These are phyloP conservation scores for Cricetomys ansorgei DNA, from an alignment of 2,113 vertebrate genomes.

Conservation along the genomic window DNA sequence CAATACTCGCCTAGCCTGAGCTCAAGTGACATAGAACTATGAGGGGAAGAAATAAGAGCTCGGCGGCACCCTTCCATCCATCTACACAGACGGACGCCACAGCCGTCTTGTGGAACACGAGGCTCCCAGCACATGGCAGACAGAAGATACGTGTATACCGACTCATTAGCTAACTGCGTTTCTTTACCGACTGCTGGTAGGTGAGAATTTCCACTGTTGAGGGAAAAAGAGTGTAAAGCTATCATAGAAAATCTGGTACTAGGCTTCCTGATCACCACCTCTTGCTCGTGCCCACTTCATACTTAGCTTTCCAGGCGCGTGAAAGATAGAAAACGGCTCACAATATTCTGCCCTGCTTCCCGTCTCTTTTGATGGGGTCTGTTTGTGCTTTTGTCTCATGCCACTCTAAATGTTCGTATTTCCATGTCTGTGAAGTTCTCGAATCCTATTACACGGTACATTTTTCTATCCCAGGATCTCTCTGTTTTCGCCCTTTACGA, in stretches of 20 bases:
- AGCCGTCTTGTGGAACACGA: background rate
- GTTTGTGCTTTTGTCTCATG: constrained; percentile 23
- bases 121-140: background rate
- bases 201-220: background rate
- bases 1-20: background rate
- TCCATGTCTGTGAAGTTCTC: constrained; percentile 57
- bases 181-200: background rate
- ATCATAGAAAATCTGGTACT: background rate
- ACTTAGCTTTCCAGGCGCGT: background rate
- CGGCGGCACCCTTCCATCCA: background rate
- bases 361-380: background rate
- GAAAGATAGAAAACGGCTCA: background rate
- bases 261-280: background rate
- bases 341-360: background rate
- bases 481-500: constrained; percentile 67
- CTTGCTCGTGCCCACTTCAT: background rate
- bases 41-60: background rate
- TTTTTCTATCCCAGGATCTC: constrained; percentile 47
- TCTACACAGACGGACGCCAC: background rate
- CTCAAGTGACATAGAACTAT: background rate
- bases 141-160: background rate
- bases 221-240: background rate
- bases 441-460: constrained; percentile 47
- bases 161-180: background rate
- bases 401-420: constrained; percentile 28